phyloP scores from a whole-genome alignment of 2,888 invertebrate genomes.

The Lumbricus terrestris region DNA sequence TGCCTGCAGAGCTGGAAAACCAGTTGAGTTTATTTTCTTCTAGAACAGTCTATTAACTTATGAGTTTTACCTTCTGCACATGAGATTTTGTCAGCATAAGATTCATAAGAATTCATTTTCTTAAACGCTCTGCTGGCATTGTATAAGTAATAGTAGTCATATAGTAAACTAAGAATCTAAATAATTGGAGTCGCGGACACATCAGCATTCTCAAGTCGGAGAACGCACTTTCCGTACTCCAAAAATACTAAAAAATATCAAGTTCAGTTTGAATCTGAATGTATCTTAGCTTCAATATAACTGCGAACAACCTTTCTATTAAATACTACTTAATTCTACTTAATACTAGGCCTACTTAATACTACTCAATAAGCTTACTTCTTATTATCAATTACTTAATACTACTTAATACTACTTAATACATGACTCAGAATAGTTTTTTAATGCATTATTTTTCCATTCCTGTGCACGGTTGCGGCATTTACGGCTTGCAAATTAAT shows the following conservation, averaged over 20 bases:
- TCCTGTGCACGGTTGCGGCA: not conserved
- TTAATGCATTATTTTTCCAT: not conserved
- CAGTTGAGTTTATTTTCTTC: not conserved
- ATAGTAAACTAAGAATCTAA: not conserved
- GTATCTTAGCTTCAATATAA: not conserved
- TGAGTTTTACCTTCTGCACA: too few relatives aligned
- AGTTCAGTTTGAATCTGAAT: not conserved
- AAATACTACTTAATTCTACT: not conserved
- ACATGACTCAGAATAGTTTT: not conserved
- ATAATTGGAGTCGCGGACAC: not conserved
- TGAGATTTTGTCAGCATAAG: not conserved
- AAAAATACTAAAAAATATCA: too few relatives aligned
- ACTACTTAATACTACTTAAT: too few relatives aligned
- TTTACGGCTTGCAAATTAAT: not conserved
- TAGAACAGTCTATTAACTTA: not conserved
- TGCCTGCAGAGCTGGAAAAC: slow-evolving; percentile 3
- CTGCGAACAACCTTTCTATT: not conserved
- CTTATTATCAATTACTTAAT: too few relatives aligned
- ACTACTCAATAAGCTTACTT: too few relatives aligned
- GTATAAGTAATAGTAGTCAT: not conserved
- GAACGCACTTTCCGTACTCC: too few relatives aligned
- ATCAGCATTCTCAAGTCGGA: not conserved
- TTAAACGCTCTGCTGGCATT: not conserved
- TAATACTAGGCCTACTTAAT: too few relatives aligned
- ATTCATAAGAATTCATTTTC: not conserved